Base-by-base conservation (phyloP, 2,113 vertebrate species). In the Chloropsis hardwickii region DNA sequence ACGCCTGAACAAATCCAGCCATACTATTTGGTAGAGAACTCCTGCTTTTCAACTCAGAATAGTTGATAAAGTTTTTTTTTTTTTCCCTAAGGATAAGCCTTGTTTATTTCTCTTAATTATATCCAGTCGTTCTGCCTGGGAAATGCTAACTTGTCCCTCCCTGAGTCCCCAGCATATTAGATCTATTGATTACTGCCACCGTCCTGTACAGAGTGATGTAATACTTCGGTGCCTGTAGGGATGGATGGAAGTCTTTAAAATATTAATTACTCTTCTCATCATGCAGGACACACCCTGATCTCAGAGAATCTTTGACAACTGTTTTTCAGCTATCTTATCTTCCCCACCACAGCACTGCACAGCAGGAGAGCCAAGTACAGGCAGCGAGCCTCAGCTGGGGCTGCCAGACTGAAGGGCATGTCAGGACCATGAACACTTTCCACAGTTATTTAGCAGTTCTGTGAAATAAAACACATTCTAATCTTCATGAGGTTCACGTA, bases 231-330 rank as follows among this genome's bases (percentile, higher is more conserved):
- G 91, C 71, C 86, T 80, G 70, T 67, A 91, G 64, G 67, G 81
- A 83, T 65, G 95, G 81, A 94, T 96, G 94, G 86, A 76, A 93
- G 82, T 73, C 61, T 81, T 96, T 97, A 96, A 97, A 97, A 96
- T 95, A 98, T 96, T 97, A 97, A 96, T 78, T 96, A 71, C 56
- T 94, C 44, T 67, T 97, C 65, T 86, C 76, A 89, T 88, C 73
- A n/a, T 54, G 79, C 33, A 77, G 81, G 89, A 91, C 77, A 88
- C 69, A 53, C 87, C 81, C 70, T 70, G 35, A 62, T 95, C 60
- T 92, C 79, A 57, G n/a, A 27, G 14, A 57, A 81, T 92, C 82
- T 72, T 58, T 82, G 60, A 83, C 7, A 39, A 86, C 56, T 84
- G 10, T 88, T 86, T 84, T 93, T 86, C 86, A 94, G 90, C 72